These are phyloP conservation scores for Cardiocondyla obscurior DNA, from an alignment of 1,140 invertebrate species.

Conservation along the genomic window DNA sequence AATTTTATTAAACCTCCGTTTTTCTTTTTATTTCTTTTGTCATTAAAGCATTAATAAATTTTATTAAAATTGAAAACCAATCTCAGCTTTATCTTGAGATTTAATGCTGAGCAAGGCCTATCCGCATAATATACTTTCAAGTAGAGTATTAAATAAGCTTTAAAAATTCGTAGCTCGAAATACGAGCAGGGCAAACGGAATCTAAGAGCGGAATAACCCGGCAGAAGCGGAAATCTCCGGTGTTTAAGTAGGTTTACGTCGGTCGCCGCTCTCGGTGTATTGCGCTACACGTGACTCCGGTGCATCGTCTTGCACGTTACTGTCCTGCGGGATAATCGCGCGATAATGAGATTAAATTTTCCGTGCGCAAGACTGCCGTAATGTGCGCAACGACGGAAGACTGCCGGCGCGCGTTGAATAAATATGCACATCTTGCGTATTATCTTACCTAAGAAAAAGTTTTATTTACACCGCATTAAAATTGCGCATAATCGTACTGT, in stretches of 20 bases:
- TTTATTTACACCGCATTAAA: background rate
- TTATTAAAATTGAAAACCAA: background rate
- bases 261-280: background rate
- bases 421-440: background rate
- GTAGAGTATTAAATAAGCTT: background rate
- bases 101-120: background rate
- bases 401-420: background rate
- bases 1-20: background rate
- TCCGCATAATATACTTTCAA: background rate
- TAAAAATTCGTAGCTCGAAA: slow-evolving; percentile 5
- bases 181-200: slow-evolving; percentile 24
- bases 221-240: slow-evolving; percentile 19
- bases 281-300: background rate
- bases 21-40: too few species aligned
- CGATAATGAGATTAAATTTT: background rate
- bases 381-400: background rate
- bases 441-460: background rate
- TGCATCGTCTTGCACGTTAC: background rate
- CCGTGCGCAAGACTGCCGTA: background rate
- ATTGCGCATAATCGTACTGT: too few species aligned
- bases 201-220: slow-evolving; percentile 15
- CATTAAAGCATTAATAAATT: background rate
- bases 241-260: slow-evolving; percentile 37
- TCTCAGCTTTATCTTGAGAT: background rate
- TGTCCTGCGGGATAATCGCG: background rate